Base-by-base conservation (phyloP, 1,140 invertebrate species). In the Leptinotarsa undecemlineata region DNA sequence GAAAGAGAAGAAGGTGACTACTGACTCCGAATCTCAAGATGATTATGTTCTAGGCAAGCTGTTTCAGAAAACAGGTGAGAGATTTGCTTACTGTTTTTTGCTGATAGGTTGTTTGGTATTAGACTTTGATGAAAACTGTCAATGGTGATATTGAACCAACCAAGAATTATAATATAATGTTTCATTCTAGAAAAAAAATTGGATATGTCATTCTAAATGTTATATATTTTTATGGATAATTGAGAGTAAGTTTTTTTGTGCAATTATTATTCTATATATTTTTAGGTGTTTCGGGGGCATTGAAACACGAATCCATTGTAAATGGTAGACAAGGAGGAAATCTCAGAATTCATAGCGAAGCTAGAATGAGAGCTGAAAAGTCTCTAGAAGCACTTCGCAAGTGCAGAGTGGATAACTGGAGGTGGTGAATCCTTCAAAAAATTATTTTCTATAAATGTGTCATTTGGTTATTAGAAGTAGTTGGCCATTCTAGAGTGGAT, bases 41-140 rank as follows among this genome's bases (percentile, higher is more conserved):
- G 85, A 88, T 81, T 89, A 88, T 84, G 87, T 90, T 67, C 84
- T 90, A 78, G 87, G 85, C 74, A 89, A 89, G 84, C 81, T 90
- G 47, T 89, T 90, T 86, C 85, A 87, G 61, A 89, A 88, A 81
- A 86, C 83, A 77, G 83, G 79, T 81, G 69, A 51, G 17, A 67
- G 68, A 17, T 11, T 61, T 61, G 15, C 15, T 61, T 0, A n/a
- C 17, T 20, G 60, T 61, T 19, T 8, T 15, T 61, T n/a, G 20
- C 33, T 42, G 8, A 42, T 42, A 42, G 33, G 33, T 42, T 42
- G 8, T 42, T 42, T 42, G 33, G 11, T 42, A 42, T 42, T 42
- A 42, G 33, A 42, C 33, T 42, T 42, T 42, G 33, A 42, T 42
- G 33, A 33, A 33, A 42, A 11, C 8, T 42, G 33, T 42, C 33